Base-by-base conservation (phyloP, 2,113 vertebrate species). In the Camarhynchus parvulus region DNA sequence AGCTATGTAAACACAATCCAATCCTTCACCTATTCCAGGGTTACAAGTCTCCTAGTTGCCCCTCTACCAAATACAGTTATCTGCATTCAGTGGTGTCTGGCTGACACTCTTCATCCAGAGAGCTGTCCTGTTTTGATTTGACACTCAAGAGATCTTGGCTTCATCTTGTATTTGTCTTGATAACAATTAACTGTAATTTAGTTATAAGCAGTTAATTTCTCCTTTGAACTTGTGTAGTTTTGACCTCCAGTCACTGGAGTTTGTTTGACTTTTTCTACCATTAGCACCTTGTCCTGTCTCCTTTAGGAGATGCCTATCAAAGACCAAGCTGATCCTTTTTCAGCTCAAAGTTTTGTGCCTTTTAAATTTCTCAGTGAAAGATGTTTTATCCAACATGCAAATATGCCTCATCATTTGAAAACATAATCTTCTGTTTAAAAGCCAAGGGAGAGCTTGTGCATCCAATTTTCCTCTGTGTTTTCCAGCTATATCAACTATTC, bases 1-100 rank as follows among this genome's bases (percentile, higher is more conserved):
- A 47, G 13, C 35, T 14, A 3, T 70, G 42, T 42, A 56, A 72
- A 64, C 41, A 63, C 31, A 46, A 77, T 37, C 24, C 25, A 23
- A 19, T 47, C 1, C 3, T 41, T 72, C 35, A 3, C 9, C 0
- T 1, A 31, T n/a, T 15, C 23, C 17, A 59, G 22, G 25, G 39
- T 35, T 64, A 53, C 6, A 50, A 4, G 3, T 47, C 28, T 80
- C 30, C 56, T 24, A 53, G 66, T 49, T n/a, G 58, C 7, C 17
- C 11, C 59, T 42, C 18, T 30, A 68, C 27, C 31, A 30, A 86
- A 31, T 23, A 28, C 3, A 55, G 27, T 33, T 68, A n/a, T 15
- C 15, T 77, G 47, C 42, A 70, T 53, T 82, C 56, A 62, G 24
- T 31, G 33, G 7, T 83, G 50, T 53, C 87, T 55, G 28, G 10